Evolutionary conservation across 2,113 vertebrate species (phyloP), one percentile per base, ranked within the genome.

Genomic region (Blennius ocellaris): DNA sequence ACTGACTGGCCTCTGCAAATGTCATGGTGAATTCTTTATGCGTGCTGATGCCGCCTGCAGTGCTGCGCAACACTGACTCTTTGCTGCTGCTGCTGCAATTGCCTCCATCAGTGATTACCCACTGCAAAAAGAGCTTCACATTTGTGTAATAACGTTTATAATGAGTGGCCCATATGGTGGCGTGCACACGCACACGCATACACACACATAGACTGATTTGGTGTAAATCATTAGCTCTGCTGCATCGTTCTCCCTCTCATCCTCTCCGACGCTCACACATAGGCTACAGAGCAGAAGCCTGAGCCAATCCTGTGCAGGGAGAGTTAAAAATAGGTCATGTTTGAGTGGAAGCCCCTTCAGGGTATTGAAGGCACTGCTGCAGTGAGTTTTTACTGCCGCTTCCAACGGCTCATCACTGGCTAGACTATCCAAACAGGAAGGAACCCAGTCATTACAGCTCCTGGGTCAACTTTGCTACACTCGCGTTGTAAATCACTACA

Each of bases 281-380:
- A 84, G 83, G 79, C 83, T 78, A 73, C 76, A 64, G 82, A 88
- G 78, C 76, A 75, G 65, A 67, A 36, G 69, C 73, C 78, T 91
- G 66, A 86, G 78, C 91, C 93, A 93, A 93, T 93, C 92, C 45
- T 49, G 81, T 76, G 89, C 84, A 86, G 87, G 74, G 81, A 88
- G 89, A 92, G 87, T 87, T 92, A 93, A 91, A 94, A 93, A 90
- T 94, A 94, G 92, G 93, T 93, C 93, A 92, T 86, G 91, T 92
- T 91, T 91, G 76, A 92, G 86, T 84, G 80, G 80, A 89, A 90
- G 79, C 84, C 86, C 92, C 92, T 93, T 88, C 87, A 87, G 92
- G 92, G 90, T 88, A 81, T 71, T 83, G 86, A 84, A 92, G 83
- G 80, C 88, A 78, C 69, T 85, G 81, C 90, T 91, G 87, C 89